Percentiles rank a stretch among this genome's conserved stretches.
Evolutionary conservation across 2,113 vertebrate species (phyloP).

Genomic region (Symphodus melops): DNA sequence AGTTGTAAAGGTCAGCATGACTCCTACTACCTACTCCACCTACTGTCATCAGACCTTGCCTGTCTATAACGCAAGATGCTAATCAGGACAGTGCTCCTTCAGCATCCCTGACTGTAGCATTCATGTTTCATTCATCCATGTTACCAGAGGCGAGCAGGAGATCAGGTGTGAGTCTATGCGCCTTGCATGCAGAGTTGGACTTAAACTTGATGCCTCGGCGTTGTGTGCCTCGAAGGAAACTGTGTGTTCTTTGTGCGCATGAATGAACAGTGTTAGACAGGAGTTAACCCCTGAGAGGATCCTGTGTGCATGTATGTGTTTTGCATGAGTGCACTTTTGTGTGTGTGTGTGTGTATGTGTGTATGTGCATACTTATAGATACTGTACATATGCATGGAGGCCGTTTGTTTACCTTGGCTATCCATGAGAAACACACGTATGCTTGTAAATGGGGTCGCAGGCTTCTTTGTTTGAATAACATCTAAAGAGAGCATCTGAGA

Average conservation of each 20-base stretch:
- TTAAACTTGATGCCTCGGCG: slow-evolving; percentile 8
- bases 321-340: slow-evolving; percentile 35
- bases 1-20: slow-evolving; percentile 12
- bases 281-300: slow-evolving; percentile 34
- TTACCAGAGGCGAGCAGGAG: slow-evolving; percentile 13
- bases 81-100: not conserved
- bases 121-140: slow-evolving; percentile 59
- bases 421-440: slow-evolving; percentile 13
- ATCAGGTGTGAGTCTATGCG: slow-evolving; percentile 50
- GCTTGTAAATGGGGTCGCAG: not conserved
- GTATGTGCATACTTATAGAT: not conserved
- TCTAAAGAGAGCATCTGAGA: slow-evolving; percentile 15
- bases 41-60: too few species aligned
- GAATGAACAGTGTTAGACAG: slow-evolving; percentile 40
- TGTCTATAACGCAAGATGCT: not conserved
- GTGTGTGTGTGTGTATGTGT: not conserved
- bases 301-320: slow-evolving; percentile 36
- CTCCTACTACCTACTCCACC: not conserved
- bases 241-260: slow-evolving; percentile 34
- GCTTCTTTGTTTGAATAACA: slow-evolving; percentile 50
- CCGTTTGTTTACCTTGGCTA: slow-evolving; percentile 27
- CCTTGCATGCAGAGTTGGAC: slow-evolving; percentile 4
- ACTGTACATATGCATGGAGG: not conserved
- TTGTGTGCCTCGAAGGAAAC: slow-evolving; percentile 37
- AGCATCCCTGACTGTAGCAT: not conserved